Conservation (phyloP, 2,797 vertebrate species). For the Perodicticus potto region DNA sequence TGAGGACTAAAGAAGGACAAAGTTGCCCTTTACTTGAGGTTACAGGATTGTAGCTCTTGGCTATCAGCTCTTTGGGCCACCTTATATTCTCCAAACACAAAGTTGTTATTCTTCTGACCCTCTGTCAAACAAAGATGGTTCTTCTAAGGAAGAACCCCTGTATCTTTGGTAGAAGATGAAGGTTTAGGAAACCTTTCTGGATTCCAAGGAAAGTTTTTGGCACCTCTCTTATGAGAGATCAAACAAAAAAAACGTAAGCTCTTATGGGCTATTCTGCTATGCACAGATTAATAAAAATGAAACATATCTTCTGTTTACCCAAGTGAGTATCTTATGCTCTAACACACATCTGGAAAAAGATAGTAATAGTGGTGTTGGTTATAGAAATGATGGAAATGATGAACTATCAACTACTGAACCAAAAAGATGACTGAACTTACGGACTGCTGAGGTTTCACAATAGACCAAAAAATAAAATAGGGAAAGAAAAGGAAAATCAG, state of each 20-base stretch:
- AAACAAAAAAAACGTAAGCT: neutral
- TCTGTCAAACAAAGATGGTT: neutral
- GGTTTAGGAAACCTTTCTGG: neutral
- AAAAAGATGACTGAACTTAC: constrained; percentile 15
- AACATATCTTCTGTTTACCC: neutral
- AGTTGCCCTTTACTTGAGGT: neutral
- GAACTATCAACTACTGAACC: neutral
- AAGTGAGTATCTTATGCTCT: neutral
- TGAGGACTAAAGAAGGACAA: neutral
- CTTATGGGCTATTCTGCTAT: neutral
- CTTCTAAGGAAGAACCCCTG: neutral
- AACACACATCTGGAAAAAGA: neutral
- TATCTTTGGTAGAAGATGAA: neutral
- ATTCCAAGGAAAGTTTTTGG: constrained; percentile 13
- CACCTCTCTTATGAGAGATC: neutral
- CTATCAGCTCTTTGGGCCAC: neutral
- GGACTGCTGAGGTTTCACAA: neutral
- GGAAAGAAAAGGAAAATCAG: neutral
- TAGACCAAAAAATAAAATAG: neutral
- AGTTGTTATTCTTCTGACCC: neutral
- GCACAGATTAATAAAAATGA: neutral
- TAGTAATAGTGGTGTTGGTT: neutral
- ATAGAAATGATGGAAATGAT: constrained; percentile 38
- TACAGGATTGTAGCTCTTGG: neutral
- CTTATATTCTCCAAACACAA: constrained; percentile 11